Conservation (phyloP, 2,888 invertebrate species). For the Onthophagus sagittarius region DNA sequence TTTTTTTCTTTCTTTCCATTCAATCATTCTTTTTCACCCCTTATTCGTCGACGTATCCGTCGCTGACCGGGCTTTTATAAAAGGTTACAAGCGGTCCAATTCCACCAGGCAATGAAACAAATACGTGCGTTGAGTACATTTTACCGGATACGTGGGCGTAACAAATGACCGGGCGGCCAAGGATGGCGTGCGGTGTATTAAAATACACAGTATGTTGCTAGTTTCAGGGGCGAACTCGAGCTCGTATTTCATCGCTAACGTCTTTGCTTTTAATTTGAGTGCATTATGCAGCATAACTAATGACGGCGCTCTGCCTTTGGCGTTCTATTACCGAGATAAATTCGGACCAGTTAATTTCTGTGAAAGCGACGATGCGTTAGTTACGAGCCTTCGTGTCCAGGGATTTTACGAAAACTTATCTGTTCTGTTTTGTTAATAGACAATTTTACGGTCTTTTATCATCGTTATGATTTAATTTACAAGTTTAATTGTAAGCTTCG, state of each 20-base stretch:
- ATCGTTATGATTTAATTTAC: neutral
- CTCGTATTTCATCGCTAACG: slow-evolving; percentile 9
- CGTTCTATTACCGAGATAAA: neutral
- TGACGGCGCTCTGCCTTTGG: neutral
- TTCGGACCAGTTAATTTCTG: neutral
- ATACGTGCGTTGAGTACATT: slow-evolving; percentile 12
- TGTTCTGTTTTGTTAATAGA: neutral
- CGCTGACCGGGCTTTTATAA: slow-evolving; percentile 6
- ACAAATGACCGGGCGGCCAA: slow-evolving; percentile 1
- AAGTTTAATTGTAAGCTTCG: too few relatives aligned
- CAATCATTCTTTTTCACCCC: neutral
- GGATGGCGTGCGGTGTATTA: slow-evolving; percentile 10
- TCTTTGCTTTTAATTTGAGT: slow-evolving; percentile 13
- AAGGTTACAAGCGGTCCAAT: slow-evolving; percentile 5
- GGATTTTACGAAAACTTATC: neutral
- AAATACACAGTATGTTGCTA: neutral
- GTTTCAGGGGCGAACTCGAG: neutral
- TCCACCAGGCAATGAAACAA: slow-evolving; percentile 6
- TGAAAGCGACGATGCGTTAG: neutral
- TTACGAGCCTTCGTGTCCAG: neutral
- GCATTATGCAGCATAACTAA: neutral
- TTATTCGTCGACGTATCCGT: neutral
- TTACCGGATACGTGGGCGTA: slow-evolving; percentile 12
- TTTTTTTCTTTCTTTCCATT: neutral
- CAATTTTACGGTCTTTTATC: neutral